phyloP scores from a whole-genome alignment of 2,113 vertebrate genomes.

The Ibidorhyncha struthersii region DNA sequence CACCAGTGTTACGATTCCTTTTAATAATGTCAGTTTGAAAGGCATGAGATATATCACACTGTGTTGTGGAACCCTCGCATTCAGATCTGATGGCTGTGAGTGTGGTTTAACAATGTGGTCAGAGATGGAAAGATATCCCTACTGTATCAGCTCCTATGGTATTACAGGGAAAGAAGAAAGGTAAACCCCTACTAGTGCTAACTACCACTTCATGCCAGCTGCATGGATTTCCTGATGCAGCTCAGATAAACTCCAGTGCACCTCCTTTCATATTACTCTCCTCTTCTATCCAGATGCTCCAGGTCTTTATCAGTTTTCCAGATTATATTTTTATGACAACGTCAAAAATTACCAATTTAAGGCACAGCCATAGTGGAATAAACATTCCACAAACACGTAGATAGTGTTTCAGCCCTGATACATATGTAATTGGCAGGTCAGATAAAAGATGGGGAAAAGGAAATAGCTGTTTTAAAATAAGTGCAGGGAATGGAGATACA shows the following conservation, averaged over 20 bases:
- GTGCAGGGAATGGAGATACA: neutral
- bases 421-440: neutral
- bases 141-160: neutral
- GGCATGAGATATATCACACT: neutral
- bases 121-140: neutral
- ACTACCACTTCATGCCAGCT: neutral
- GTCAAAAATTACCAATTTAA: neutral
- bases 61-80: neutral
- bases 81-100: neutral
- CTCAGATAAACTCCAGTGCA: neutral
- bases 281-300: neutral
- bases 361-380: neutral
- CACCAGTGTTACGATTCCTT: neutral
- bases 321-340: neutral
- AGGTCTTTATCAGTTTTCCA: neutral
- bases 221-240: neutral
- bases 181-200: neutral
- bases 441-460: neutral
- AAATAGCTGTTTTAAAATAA: neutral
- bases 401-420: neutral
- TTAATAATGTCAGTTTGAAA: neutral
- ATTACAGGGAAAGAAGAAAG: neutral
- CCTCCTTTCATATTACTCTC: neutral
- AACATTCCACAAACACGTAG: neutral
- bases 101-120: rapidly evolving